Evolutionary conservation across 2,888 invertebrate species (phyloP), one percentile per base, ranked within the genome.

Genomic region (Tridacna crocea): DNA sequence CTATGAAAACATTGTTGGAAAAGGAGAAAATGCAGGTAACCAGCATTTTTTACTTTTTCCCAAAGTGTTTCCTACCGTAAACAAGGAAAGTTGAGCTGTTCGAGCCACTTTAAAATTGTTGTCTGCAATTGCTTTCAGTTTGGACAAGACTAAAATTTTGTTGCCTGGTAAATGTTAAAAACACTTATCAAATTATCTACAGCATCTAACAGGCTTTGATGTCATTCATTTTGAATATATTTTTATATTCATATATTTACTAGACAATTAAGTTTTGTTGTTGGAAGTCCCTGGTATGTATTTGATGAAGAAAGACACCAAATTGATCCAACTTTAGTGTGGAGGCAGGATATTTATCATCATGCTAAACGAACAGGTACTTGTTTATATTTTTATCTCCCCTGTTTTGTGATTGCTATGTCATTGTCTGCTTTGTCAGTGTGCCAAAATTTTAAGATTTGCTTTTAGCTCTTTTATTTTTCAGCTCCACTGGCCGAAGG

Each of bases 241-340:
- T 36, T 4, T 36, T 55, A 10, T 19, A 46, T 46, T 70, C 15
- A 17, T 70, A 13, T 24, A 58, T 65, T 15, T 86, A 84, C 19
- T 65, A 84, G 84, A 19, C 72, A 68, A 75, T 72, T 87, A 83
- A 80, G 75, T 24, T 84, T 63, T 72, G 79, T 87, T 10, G 75
- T 87, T 13, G 76, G 77, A 24, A 72, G 61, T 48, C 81, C 87
- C 24, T 87, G 87, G 87, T 61, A 68, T 27, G 75, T 83, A n/a
- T 87, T 87, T 81, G 81, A 83, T n/a, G 27, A 22, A 24, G 47
- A 46, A 27, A 73, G 76, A 24, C 74, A 72, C 27, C 58, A 75
- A 46, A 77, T 87, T n/a, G 77, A 87, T 46, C 47, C 76, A 11
- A 60, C 63, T n/a, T 22, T 68, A 6, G 63, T 72, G 8, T 87